These are phyloP conservation scores for Cybosia mesomella DNA, from an alignment of 2,888 invertebrate species.

Conservation along the genomic window DNA sequence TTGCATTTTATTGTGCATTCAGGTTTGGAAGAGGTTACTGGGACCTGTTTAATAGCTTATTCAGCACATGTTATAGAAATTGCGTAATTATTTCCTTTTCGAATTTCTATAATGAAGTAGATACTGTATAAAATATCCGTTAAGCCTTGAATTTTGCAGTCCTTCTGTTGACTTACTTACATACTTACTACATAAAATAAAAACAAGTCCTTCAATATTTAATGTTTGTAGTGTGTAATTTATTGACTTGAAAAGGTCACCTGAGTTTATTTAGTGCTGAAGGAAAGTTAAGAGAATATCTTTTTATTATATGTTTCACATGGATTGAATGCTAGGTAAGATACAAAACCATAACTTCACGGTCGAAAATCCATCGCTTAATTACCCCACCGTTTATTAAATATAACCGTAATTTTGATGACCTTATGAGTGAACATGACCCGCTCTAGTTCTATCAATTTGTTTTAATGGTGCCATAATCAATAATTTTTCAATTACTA, in stretches of 20 bases:
- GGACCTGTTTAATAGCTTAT: not conserved
- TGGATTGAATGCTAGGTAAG: not conserved
- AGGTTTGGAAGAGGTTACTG: conserved; percentile 1
- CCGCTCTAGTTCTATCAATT: not conserved
- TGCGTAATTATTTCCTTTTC: not conserved
- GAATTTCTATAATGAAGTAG: not conserved
- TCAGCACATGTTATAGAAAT: not conserved
- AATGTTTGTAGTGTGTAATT: not conserved
- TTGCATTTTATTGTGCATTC: not conserved
- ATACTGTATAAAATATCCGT: conserved; percentile 1
- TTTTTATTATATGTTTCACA: too few relatives aligned
- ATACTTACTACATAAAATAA: not conserved
- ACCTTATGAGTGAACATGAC: not conserved
- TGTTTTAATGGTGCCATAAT: not conserved
- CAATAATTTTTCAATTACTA: conserved; percentile 3
- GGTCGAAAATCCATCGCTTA: not conserved
- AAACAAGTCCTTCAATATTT: not conserved
- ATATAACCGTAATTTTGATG: too few relatives aligned
- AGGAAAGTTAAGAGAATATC: too few relatives aligned
- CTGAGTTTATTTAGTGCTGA: too few relatives aligned
- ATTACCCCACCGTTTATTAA: not conserved
- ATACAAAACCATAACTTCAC: not conserved
- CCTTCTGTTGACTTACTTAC: not conserved
- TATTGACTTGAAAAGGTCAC: not conserved
- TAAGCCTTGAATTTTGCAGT: not conserved